Conservation (phyloP, 2,888 invertebrate genomes). For the Catocala nupta region DNA sequence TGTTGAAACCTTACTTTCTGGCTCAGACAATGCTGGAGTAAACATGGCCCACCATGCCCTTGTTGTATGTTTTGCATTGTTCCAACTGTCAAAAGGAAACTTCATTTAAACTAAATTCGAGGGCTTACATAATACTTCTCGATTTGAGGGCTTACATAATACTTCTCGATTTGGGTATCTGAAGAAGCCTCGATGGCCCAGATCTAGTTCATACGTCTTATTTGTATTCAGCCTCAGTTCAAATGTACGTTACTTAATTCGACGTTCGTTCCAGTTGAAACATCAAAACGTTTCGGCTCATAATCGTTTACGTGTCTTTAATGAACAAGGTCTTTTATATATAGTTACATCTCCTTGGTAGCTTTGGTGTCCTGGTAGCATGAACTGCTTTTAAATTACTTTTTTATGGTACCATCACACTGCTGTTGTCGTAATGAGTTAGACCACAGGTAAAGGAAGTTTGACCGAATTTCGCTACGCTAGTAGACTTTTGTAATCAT, state of each 20-base stretch:
- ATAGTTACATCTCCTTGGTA: background rate
- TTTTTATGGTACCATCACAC: background rate
- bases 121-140: too few relatives aligned
- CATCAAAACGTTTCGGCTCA: conserved; percentile 1
- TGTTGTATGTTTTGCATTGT: too few relatives aligned
- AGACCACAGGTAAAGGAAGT: too few relatives aligned
- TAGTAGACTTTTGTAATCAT: too few relatives aligned
- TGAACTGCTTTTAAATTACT: background rate
- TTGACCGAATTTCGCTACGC: too few relatives aligned
- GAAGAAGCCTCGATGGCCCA: background rate
- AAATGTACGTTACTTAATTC: conserved; percentile 3
- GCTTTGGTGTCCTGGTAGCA: background rate
- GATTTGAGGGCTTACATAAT: too few relatives aligned
- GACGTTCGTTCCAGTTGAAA: conserved; percentile 4
- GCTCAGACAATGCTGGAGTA: too few relatives aligned
- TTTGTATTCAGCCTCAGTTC: background rate
- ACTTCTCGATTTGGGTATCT: background rate
- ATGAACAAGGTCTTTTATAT: background rate
- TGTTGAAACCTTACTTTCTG: too few relatives aligned
- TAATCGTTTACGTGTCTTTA: conserved; percentile 8
- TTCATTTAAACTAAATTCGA: too few relatives aligned
- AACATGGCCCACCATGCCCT: too few relatives aligned
- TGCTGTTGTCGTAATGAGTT: too few relatives aligned
- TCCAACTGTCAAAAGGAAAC: too few relatives aligned
- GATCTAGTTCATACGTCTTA: conserved; percentile 1